Evolutionary conservation across 2,888 invertebrate genomes (phyloP), one percentile per base, ranked within the genome.

Genomic region (Polietes domitor): DNA sequence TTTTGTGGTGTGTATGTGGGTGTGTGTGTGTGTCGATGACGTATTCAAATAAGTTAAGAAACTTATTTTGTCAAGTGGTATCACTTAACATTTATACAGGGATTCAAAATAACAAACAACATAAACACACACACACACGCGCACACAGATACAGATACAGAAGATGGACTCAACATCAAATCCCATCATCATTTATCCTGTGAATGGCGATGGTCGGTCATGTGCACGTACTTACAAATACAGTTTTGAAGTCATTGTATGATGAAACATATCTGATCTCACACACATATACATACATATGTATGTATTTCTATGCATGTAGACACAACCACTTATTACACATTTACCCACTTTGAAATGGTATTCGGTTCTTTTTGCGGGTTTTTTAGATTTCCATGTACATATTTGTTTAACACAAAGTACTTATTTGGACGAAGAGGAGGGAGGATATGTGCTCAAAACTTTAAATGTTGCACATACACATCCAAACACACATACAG

Each of bases 51-150:
- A 82, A 78, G 70, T 78, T 77, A 77, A 70, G 73, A 74, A 77
- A 77, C 73, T 82, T 82, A 77, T 74, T 65, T 82, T 82, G 74
- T 77, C 81, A 82, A 82, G 77, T 82, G 81, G 50, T 50, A 74
- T 78, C 70, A 82, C 53, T 78, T 82, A 63, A 78, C 74, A 71
- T 82, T 82, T 77, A 43, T 68, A 41, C 9, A 77, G 53, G 55
- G 50, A 81, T 58, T 65, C 70, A 41, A 58, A 77, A 72, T 41
- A 41, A 58, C 17, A 65, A 41, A 53, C 37, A 76, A 15, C n/a
- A 24, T 24, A 3, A 3, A 28, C 4, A 63, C 65, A 65, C 65
- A 65, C 32, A 7, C 9, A 26, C 19, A 19, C 26, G 26, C 58
- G 9, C 37, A 3, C 37, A 10, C 37, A 10, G 37, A 32, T 32